Percentiles rank a stretch among this genome's conserved stretches.
phyloP scores from a whole-genome alignment of 2,888 invertebrate genomes.

The Dicyrtomina minuta region DNA sequence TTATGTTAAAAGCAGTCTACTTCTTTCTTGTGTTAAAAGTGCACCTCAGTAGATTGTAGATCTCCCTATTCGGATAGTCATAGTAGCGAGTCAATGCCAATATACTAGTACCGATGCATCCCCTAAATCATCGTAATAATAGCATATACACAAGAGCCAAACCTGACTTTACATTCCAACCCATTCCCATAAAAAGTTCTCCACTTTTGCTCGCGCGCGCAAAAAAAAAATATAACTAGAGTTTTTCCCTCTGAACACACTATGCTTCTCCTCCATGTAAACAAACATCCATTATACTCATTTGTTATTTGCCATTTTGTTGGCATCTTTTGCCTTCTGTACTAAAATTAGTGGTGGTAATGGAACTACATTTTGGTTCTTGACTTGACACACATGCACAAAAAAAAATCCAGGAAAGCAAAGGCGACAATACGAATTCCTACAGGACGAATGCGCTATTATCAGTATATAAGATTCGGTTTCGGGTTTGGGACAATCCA shows the following conservation, averaged over 20 bases:
- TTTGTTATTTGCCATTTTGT: constrained; percentile 15
- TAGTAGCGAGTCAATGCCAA: too few relatives aligned
- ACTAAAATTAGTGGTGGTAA: not conserved
- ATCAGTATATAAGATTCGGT: too few relatives aligned
- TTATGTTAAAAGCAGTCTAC: too few relatives aligned
- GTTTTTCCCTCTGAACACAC: not conserved
- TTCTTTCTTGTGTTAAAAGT: not conserved
- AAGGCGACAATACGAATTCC: too few relatives aligned
- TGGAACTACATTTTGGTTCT: not conserved
- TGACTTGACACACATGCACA: too few relatives aligned
- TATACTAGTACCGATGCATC: not conserved
- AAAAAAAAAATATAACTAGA: constrained; percentile 8
- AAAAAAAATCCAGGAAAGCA: too few relatives aligned
- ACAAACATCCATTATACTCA: constrained; percentile 17
- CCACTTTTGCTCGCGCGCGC: constrained; percentile 7
- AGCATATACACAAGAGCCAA: constrained; percentile 7
- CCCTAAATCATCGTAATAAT: constrained; percentile 32
- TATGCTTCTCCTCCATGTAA: constrained; percentile 13
- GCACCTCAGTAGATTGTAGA: not conserved
- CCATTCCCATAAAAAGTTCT: constrained; percentile 28
- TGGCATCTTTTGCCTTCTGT: not conserved
- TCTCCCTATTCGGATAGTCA: not conserved
- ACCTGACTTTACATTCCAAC: constrained; percentile 19
- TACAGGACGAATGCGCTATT: too few relatives aligned
- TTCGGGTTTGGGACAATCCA: too few relatives aligned